Base-by-base conservation (phyloP, 1,140 invertebrate species). In the Pseudomyrmex pallidus region DNA sequence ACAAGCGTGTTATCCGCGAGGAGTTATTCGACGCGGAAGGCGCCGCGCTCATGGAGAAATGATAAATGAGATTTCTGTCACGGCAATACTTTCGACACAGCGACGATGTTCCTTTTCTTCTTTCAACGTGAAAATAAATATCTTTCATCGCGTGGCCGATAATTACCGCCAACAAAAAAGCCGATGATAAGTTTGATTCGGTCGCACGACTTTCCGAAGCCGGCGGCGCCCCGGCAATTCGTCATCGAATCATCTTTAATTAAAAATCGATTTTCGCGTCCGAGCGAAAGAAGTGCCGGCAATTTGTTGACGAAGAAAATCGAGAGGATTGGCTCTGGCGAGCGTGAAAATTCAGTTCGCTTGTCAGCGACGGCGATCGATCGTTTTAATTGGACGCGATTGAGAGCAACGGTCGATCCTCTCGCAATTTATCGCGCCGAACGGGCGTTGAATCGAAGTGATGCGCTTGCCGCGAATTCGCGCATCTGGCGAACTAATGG, bases 31-130 rank as follows among this genome's bases (percentile, higher is more conserved):
- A 63, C 22, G 52, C 22, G 52, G 44, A 20, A 74, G 25, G 22
- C 12, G 15, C 15, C 4, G 25, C 35, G 57, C 25, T n/a, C 25
- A 9, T 10, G 3, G 0, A 1, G 10, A 22, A 3, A 56, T 66
- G 22, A 66, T 54, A 77, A 77, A 77, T 66, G 48, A 67, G 25
- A 44, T 66, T 77, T 54, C 48, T 77, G 61, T 66, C 25, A 66
- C 22, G 54, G 48, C 25, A 64, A 54, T 76, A 52, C 1, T n/a
- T 54, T 67, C 7, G 48, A 20, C 25, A 54, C 35, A 3, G 25
- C 25, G 4, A 1, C n/a, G 3, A 7, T 66, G 17, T 44, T 8
- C 1, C 1, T 57, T 57, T 57, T 35, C 35, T 35, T 35, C 35
- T 70, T 78, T 15, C 2, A 70, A 44, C 10, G 52, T 12, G 5